Base-by-base conservation (phyloP, 2,888 invertebrate species). In the Esperia sulphurella region DNA sequence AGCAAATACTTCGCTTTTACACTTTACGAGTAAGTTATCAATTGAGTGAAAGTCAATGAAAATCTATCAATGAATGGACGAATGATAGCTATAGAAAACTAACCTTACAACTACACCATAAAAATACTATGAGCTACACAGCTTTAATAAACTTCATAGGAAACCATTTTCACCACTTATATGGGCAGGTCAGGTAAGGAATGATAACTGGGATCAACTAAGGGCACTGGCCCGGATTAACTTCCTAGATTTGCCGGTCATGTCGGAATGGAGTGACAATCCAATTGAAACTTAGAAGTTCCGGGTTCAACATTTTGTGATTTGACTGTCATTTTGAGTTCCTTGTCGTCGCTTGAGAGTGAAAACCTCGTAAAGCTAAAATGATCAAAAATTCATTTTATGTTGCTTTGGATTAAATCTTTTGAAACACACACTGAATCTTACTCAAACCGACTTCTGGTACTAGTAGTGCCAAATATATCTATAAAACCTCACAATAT, bases 31-130 rank as follows among this genome's bases (percentile, higher is more conserved):
- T n/a, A n/a, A n/a, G n/a, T n/a, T n/a, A 63, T 61, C 55, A 63
- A 58, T 59, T 52, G 21, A 69, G 69, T 57, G 72, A 76, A 76
- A 76, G 71, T 58, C 61, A 71, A 64, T 69, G 65, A 58, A 65
- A 69, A 65, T 57, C 57, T 59, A 65, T 73, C 66, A 70, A 64
- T 65, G 66, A 14, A 9, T 6, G n/a, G 7, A 33, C 29, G 35
- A 10, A 35, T 30, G 14, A 3, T 7, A 8, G 14, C 30, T 6
- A 14, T 45, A 30, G 30, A 41, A 21, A 41, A 28, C 30, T 13
- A 28, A 30, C 13, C 30, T 31, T 9, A 37, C 14, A 38, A 30
- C 46, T 51, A 12, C 29, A 38, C 55, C 47, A 53, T 55, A 60
- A 52, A 51, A 42, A 45, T 56, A 45, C 49, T 48, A 55, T 55